Percentiles rank a stretch among this genome's conserved stretches.
phyloP scores from a whole-genome alignment of 2,113 vertebrate species.

The Sterrhoptilus dennistouni region DNA sequence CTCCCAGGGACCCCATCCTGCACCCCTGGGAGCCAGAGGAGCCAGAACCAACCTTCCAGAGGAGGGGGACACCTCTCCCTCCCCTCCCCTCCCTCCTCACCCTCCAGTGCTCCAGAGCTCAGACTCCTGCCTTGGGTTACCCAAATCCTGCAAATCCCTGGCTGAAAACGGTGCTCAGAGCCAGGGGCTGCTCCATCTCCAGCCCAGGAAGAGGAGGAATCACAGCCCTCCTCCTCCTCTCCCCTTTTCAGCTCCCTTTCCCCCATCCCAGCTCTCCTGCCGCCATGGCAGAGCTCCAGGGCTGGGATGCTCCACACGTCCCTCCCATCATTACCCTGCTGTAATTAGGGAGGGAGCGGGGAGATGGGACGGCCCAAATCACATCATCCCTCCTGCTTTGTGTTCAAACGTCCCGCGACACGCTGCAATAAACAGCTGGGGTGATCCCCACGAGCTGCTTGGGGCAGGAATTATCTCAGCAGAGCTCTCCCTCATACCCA shows the following conservation, averaged over 20 bases:
- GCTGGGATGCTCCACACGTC: slow-evolving; percentile 40
- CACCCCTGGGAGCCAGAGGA: neutral
- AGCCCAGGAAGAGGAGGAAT: neutral
- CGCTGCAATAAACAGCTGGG: slow-evolving; percentile 35
- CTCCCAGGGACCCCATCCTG: neutral
- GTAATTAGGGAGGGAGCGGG: slow-evolving; percentile 2
- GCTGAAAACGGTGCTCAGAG: fast-evolving
- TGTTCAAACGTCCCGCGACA: slow-evolving; percentile 29
- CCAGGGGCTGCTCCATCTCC: neutral
- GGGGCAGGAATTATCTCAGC: neutral
- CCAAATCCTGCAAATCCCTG: neutral
- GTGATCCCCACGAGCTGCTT: neutral
- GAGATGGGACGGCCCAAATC: slow-evolving; percentile 50
- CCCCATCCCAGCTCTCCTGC: neutral
- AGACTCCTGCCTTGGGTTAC: fast-evolving
- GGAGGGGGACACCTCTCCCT: neutral
- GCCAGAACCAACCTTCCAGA: neutral
- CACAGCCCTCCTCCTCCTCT: neutral
- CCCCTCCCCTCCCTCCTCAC: neutral
- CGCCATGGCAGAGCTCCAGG: slow-evolving; percentile 35
- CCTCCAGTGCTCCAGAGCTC: neutral
- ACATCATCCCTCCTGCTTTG: slow-evolving; percentile 33
- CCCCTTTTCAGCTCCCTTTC: neutral
- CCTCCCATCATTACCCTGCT: neutral
- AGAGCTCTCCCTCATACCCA: neutral